Evolutionary conservation across 2,113 vertebrate genomes (phyloP).

Genomic region (Ameiurus melas): DNA sequence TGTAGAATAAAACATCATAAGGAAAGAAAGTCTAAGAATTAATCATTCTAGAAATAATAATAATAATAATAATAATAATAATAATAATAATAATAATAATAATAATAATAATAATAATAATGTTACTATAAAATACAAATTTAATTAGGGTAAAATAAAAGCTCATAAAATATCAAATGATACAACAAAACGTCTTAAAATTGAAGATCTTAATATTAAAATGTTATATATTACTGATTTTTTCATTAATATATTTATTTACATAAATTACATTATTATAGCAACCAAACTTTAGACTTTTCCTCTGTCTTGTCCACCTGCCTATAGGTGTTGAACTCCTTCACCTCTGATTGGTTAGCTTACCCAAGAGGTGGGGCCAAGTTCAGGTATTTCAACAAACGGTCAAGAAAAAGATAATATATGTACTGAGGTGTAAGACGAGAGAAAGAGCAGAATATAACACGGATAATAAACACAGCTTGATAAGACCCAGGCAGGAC

Average conservation of each 20-base stretch:
- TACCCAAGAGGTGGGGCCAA: conserved; percentile 56
- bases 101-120: background rate
- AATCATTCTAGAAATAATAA: background rate
- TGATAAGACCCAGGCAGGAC: conserved; percentile 3
- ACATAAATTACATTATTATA: background rate
- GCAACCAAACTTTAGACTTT: background rate
- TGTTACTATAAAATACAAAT: background rate
- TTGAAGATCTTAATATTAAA: background rate
- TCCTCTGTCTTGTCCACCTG: conserved; percentile 21
- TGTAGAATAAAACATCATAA: background rate
- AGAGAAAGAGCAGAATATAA: conserved; percentile 18
- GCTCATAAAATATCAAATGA: background rate
- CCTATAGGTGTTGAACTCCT: conserved; percentile 20
- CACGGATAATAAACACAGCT: conserved; percentile 6
- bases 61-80: too few species aligned
- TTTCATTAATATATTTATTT: background rate
- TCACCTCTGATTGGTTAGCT: conserved; percentile 32
- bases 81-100: background rate
- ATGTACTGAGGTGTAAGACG: conserved; percentile 31
- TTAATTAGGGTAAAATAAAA: background rate
- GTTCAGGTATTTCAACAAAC: conserved; percentile 50
- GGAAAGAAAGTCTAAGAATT: background rate
- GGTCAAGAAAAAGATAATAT: conserved; percentile 38
- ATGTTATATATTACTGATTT: background rate
- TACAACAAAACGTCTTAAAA: background rate